These are phyloP conservation scores for Agrypnia vestita DNA, from an alignment of 1,140 invertebrate genomes.

Conservation along the genomic window DNA sequence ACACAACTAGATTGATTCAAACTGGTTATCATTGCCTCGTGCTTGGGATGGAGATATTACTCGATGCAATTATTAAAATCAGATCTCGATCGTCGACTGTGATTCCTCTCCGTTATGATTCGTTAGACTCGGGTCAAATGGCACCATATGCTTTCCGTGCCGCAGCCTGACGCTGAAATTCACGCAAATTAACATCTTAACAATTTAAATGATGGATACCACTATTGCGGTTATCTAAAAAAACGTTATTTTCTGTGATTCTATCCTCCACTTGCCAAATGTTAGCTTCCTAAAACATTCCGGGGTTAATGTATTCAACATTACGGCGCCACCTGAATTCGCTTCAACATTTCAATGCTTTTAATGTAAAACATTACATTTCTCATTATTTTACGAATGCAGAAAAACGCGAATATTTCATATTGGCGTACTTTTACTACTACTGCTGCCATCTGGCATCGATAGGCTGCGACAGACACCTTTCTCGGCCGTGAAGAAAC, in stretches of 20 bases:
- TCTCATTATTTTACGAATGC: background rate
- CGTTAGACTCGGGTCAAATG: slow-evolving; percentile 29
- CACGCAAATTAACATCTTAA: slow-evolving; percentile 41
- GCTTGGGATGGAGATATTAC: background rate
- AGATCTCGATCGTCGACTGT: background rate
- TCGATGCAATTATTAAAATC: background rate
- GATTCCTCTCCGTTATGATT: slow-evolving; percentile 29
- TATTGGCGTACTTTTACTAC: slow-evolving; percentile 22
- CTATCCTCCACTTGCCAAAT: slow-evolving; percentile 21
- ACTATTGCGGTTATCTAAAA: slow-evolving; percentile 36
- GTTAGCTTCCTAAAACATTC: background rate
- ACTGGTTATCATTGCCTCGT: background rate
- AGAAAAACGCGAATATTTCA: background rate
- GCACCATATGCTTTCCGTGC: slow-evolving; percentile 36
- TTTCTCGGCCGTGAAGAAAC: slow-evolving; percentile 38
- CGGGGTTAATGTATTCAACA: background rate
- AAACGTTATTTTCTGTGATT: background rate
- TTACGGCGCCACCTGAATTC: background rate
- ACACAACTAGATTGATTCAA: slow-evolving; percentile 9
- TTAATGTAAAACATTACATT: background rate
- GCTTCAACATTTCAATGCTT: background rate
- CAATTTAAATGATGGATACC: slow-evolving; percentile 25
- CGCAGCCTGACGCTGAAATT: slow-evolving; percentile 1
- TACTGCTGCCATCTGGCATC: slow-evolving; percentile 44
- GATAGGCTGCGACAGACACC: slow-evolving; percentile 44